These are phyloP conservation scores for Muraenolepis orangiensis DNA, from an alignment of 2,797 vertebrate genomes.

Conservation along the genomic window DNA sequence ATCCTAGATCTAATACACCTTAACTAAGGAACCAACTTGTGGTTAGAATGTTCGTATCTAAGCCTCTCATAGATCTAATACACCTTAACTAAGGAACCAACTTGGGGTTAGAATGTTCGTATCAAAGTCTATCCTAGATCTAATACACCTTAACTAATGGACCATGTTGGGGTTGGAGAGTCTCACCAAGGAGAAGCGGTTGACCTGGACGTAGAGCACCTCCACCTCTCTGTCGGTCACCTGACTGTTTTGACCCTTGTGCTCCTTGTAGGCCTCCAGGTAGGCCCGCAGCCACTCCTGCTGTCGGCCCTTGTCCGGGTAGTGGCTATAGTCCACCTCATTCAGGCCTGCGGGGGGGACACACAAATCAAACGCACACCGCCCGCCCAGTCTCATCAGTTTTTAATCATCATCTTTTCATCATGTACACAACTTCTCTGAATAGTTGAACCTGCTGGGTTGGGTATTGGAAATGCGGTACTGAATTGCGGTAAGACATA, in stretches of 20 bases:
- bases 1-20: too few relatives aligned
- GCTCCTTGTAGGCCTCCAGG: constrained; percentile 91
- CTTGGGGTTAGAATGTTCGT: too few relatives aligned
- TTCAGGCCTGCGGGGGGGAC: constrained; percentile 82
- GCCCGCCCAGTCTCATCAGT: not conserved
- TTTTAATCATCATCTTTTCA: too few relatives aligned
- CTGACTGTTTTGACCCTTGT: constrained; percentile 79
- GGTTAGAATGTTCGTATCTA: too few relatives aligned
- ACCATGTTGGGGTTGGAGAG: not conserved
- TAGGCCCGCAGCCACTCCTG: constrained; percentile 88
- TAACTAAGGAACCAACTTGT: too few relatives aligned
- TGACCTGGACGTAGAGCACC: constrained; percentile 91
- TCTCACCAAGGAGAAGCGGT: constrained; percentile 91
- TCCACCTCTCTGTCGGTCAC: constrained; percentile 90
- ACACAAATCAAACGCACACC: constrained; percentile 6
- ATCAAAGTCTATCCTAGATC: too few relatives aligned
- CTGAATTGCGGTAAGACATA: not conserved
- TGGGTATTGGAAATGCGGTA: not conserved
- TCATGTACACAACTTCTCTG: not conserved
- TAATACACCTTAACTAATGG: too few relatives aligned
- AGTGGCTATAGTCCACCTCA: constrained; percentile 93
- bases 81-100: too few relatives aligned
- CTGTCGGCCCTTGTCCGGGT: constrained; percentile 84
- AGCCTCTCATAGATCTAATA: too few relatives aligned
- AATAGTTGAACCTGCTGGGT: not conserved